A percentile compares a stretch with the other conserved stretches of the same genome.
Conservation (phyloP, 2,113 vertebrate genomes). For the Zapus hudsonius region DNA sequence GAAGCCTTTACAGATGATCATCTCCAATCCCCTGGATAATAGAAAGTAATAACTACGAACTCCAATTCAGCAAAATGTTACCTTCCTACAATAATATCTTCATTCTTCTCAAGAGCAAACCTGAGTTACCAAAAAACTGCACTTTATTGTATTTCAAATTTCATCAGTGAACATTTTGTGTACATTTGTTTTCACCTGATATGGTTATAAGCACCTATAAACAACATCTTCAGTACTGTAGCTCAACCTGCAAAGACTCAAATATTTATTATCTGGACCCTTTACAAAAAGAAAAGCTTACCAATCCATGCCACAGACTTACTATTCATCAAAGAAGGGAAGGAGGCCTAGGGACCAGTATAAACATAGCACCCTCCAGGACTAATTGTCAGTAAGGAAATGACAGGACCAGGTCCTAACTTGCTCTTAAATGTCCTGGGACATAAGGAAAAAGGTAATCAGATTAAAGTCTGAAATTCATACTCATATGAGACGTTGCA, state of each 20-base stretch:
- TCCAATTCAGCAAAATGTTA: constrained; percentile 1
- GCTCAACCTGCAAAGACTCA: constrained; percentile 45
- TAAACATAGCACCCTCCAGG: neutral
- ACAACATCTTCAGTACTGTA: constrained; percentile 5
- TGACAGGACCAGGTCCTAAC: neutral
- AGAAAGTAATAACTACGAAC: constrained; percentile 32
- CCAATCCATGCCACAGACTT: neutral
- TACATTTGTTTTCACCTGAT: constrained; percentile 48
- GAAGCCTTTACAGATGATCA: neutral
- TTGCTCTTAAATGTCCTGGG: constrained; percentile 7
- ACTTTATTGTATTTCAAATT: constrained; percentile 30
- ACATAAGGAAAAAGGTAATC: neutral
- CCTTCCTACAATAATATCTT: neutral
- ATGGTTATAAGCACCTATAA: constrained; percentile 27
- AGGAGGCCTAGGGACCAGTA: neutral
- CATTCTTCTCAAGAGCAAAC: neutral
- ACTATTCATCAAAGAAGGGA: neutral
- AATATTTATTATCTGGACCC: constrained; percentile 41
- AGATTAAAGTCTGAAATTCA: neutral
- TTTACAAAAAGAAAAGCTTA: constrained; percentile 46
- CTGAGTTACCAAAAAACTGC: neutral
- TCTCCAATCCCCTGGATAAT: constrained; percentile 2
- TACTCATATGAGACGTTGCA: neutral
- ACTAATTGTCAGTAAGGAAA: neutral
- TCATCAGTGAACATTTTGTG: neutral